phyloP scores from a whole-genome alignment of 2,113 vertebrate genomes.

The Sapajus apella region DNA sequence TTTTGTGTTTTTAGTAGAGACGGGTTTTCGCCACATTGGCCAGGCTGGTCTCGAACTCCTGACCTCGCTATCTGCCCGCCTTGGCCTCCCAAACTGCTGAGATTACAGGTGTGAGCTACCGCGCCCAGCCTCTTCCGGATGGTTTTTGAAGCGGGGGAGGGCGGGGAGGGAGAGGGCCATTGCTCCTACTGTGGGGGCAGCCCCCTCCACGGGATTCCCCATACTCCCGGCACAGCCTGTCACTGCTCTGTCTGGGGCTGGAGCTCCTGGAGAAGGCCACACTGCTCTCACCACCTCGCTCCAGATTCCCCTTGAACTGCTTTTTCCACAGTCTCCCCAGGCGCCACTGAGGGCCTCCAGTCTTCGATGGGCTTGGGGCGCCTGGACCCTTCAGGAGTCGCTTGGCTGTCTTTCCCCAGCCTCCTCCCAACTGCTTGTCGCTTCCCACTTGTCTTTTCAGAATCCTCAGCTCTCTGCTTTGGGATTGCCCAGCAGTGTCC shows the following conservation, averaged over 20 bases:
- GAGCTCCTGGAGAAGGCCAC: not conserved
- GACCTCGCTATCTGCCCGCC: too few relatives aligned
- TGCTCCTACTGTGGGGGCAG: not conserved
- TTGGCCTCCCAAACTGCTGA: too few relatives aligned
- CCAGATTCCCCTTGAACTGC: too few relatives aligned
- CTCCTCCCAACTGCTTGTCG: not conserved
- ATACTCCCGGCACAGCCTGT: too few relatives aligned
- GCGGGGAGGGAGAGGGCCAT: not conserved
- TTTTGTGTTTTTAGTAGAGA: too few relatives aligned
- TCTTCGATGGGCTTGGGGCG: not conserved
- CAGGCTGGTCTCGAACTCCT: too few relatives aligned
- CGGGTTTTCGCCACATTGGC: too few relatives aligned
- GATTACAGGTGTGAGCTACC: too few relatives aligned
- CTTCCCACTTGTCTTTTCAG: not conserved
- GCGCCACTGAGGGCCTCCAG: not conserved
- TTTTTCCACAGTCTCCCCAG: not conserved
- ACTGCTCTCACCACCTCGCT: not conserved
- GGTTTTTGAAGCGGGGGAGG: too few relatives aligned
- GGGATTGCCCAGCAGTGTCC: too few relatives aligned
- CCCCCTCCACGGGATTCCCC: not conserved
- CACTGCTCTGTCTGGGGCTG: not conserved
- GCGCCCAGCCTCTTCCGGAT: too few relatives aligned
- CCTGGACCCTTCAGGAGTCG: fast-evolving
- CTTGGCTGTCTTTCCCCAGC: fast-evolving
- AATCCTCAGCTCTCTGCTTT: not conserved